Evolutionary conservation across 2,113 vertebrate genomes (phyloP).

Genomic region (Trematocara marginatum): DNA sequence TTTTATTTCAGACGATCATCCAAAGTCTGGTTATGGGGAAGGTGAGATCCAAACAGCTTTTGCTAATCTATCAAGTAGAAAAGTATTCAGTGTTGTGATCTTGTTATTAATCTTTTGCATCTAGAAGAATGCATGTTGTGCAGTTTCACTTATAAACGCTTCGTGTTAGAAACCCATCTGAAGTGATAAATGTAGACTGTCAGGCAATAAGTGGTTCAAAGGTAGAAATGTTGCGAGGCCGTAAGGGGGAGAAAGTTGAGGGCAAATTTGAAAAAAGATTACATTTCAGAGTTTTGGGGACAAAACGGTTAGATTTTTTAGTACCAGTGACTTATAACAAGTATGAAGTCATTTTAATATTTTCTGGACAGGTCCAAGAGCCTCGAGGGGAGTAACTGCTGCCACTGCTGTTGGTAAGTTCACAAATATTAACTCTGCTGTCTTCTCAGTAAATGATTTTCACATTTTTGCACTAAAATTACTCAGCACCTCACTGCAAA

Average conservation of each 20-base stretch:
- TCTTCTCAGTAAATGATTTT: background rate
- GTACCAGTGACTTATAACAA: rapidly evolving
- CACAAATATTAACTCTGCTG: background rate
- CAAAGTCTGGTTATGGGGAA: background rate
- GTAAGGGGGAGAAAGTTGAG: rapidly evolving
- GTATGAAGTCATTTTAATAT: background rate
- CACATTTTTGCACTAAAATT: rapidly evolving
- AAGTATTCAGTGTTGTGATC: background rate
- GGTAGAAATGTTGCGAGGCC: rapidly evolving
- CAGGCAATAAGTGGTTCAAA: background rate
- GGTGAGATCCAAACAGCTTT: background rate
- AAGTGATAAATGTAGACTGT: background rate
- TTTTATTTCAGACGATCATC: background rate
- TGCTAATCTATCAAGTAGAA: background rate
- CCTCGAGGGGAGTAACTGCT: background rate
- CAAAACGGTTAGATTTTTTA: rapidly evolving
- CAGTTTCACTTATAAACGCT: background rate
- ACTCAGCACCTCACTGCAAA: background rate
- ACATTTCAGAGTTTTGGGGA: rapidly evolving
- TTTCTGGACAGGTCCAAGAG: background rate
- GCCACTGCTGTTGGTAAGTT: background rate
- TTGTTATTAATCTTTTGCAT: background rate
- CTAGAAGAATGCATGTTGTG: background rate
- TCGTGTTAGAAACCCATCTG: background rate
- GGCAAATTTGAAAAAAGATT: rapidly evolving